These are phyloP conservation scores for Enteromius viviparus DNA, from an alignment of 2,797 vertebrate species.

Conservation along the genomic window DNA sequence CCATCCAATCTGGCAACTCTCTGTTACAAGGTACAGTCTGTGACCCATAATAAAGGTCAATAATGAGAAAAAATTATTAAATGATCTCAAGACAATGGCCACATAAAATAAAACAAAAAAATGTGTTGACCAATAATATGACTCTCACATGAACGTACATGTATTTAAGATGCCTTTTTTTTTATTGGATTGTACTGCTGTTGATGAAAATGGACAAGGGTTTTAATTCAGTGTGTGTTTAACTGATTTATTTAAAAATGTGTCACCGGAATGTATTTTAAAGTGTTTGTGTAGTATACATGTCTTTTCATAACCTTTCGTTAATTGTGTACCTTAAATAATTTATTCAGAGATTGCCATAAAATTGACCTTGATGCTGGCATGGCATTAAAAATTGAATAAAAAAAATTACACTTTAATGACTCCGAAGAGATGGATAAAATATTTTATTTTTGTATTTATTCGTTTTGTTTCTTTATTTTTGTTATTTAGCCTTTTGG, in stretches of 20 bases:
- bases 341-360: too few species aligned
- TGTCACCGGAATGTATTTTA: too few species aligned
- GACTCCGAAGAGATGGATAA: background rate
- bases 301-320: too few species aligned
- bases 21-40: slow-evolving; percentile 89
- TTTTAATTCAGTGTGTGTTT: too few species aligned
- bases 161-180: background rate
- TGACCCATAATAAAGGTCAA: background rate
- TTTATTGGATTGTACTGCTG: too few species aligned
- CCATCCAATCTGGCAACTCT: slow-evolving; percentile 97
- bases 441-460: background rate
- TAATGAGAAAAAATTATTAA: background rate
- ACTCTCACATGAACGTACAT: background rate
- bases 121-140: background rate
- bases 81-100: background rate
- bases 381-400: too few species aligned
- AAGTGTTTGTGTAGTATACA: too few species aligned
- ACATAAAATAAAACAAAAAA: background rate
- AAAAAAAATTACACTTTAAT: background rate
- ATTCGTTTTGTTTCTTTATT: background rate
- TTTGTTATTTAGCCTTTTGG: background rate
- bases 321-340: too few species aligned
- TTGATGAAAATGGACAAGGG: too few species aligned
- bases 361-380: too few species aligned
- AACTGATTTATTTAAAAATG: too few species aligned